Conservation (phyloP, 2,888 invertebrate species). For the Muscina levida region DNA sequence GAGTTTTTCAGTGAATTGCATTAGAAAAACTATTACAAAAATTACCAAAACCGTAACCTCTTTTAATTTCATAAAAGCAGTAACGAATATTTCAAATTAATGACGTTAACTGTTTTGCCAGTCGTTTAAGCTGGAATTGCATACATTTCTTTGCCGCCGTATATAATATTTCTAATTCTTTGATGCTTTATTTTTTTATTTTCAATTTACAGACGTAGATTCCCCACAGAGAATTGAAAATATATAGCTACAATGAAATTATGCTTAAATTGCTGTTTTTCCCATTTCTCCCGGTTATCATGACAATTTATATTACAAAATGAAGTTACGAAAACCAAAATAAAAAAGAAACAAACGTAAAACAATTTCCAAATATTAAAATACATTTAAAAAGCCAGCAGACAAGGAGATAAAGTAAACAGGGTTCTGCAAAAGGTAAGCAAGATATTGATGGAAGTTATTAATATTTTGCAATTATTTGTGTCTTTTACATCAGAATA, state of each 20-base stretch:
- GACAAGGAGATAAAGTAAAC: slow-evolving; percentile 15
- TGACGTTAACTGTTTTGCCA: too few relatives aligned
- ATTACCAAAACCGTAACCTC: too few relatives aligned
- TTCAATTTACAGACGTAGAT: slow-evolving; percentile 63
- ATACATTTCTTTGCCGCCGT: slow-evolving; percentile 40
- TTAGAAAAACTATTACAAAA: too few relatives aligned
- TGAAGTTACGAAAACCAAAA: slow-evolving; percentile 13
- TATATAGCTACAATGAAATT: slow-evolving; percentile 47
- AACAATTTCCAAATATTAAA: slow-evolving; percentile 53
- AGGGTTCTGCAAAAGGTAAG: neutral
- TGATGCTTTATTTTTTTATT: slow-evolving; percentile 50
- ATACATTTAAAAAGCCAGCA: slow-evolving; percentile 35
- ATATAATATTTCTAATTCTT: neutral
- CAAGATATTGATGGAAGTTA: too few relatives aligned
- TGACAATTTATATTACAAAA: too few relatives aligned
- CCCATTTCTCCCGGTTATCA: slow-evolving; percentile 12
- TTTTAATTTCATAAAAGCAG: too few relatives aligned
- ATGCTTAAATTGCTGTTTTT: slow-evolving; percentile 22
- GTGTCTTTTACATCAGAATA: too few relatives aligned
- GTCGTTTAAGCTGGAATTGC: too few relatives aligned
- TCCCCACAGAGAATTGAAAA: slow-evolving; percentile 64
- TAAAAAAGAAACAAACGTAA: slow-evolving; percentile 10
- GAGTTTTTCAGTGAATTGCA: too few relatives aligned
- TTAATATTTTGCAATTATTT: too few relatives aligned
- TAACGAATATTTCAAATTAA: too few relatives aligned